phyloP scores from a whole-genome alignment of 1,140 invertebrate species.

The Drosophila willistoni region DNA sequence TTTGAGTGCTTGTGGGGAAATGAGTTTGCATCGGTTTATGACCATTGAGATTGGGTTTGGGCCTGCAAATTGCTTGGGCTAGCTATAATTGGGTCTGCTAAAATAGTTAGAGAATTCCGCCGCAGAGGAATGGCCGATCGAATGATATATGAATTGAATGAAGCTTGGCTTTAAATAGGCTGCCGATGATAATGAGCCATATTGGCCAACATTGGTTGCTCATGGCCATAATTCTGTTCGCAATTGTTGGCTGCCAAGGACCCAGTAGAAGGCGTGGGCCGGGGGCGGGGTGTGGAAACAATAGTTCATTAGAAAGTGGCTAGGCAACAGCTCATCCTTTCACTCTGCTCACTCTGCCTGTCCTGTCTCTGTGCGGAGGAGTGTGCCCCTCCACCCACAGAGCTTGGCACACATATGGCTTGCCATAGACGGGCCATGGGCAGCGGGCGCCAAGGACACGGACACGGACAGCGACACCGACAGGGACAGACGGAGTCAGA shows the following conservation, averaged over 20 bases:
- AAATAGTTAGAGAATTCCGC: not conserved
- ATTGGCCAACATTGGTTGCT: not conserved
- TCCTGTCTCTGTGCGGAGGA: not conserved
- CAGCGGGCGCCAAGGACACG: constrained; percentile 11
- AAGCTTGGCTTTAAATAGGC: not conserved
- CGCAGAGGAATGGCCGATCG: not conserved
- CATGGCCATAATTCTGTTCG: constrained; percentile 29
- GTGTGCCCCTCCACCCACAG: not conserved
- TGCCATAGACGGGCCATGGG: not conserved
- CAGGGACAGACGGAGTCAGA: constrained; percentile 30
- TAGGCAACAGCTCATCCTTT: constrained; percentile 5
- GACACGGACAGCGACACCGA: constrained; percentile 17
- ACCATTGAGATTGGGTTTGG: not conserved
- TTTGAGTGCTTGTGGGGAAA: not conserved
- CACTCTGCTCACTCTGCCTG: not conserved
- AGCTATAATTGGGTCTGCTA: not conserved
- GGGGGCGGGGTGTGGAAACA: constrained; percentile 16
- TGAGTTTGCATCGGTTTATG: not conserved
- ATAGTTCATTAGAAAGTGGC: constrained; percentile 60
- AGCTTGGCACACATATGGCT: constrained; percentile 66
- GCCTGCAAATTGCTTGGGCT: not conserved
- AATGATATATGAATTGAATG: not conserved
- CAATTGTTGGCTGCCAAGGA: not conserved
- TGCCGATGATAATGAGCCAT: not conserved
- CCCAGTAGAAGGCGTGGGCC: not conserved